These are phyloP conservation scores for Miltochrista miniata DNA, from an alignment of 2,888 invertebrate genomes.

Conservation along the genomic window DNA sequence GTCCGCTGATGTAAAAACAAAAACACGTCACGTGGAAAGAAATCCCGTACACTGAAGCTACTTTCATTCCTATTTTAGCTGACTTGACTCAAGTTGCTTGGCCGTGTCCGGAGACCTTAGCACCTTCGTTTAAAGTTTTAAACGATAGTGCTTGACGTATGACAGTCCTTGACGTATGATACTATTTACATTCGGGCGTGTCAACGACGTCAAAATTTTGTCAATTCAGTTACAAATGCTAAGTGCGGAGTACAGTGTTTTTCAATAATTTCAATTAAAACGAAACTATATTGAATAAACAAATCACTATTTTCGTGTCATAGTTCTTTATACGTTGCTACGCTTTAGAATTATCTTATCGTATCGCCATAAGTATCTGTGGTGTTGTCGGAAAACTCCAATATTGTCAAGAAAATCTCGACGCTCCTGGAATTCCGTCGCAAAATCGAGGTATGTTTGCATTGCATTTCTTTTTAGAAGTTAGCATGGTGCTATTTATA, in stretches of 20 bases:
- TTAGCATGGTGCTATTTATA: slow-evolving; percentile 28
- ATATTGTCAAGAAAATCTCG: slow-evolving; percentile 17
- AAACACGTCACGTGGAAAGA: no score
- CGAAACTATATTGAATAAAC: slow-evolving; percentile 37
- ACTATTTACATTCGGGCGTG: no score
- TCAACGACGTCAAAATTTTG: no score
- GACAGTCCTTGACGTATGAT: no score
- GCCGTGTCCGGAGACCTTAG: no score
- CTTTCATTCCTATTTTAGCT: no score
- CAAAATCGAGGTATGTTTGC: slow-evolving; percentile 22
- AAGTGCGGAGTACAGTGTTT: slow-evolving; percentile 25
- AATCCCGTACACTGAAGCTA: no score
- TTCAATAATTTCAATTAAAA: slow-evolving; percentile 24
- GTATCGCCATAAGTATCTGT: slow-evolving; percentile 1
- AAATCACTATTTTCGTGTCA: slow-evolving; percentile 5
- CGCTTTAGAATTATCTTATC: background rate
- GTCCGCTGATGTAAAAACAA: no score
- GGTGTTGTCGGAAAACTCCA: slow-evolving; percentile 15
- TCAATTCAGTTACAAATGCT: slow-evolving; percentile 4
- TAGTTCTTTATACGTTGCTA: background rate
- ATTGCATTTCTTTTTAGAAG: slow-evolving; percentile 9
- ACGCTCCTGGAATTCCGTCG: slow-evolving; percentile 12
- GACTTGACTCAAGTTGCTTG: no score
- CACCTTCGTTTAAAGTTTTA: no score
- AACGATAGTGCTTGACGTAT: no score